Conservation (phyloP, 2,888 invertebrate genomes). For the Pyralis farinalis region DNA sequence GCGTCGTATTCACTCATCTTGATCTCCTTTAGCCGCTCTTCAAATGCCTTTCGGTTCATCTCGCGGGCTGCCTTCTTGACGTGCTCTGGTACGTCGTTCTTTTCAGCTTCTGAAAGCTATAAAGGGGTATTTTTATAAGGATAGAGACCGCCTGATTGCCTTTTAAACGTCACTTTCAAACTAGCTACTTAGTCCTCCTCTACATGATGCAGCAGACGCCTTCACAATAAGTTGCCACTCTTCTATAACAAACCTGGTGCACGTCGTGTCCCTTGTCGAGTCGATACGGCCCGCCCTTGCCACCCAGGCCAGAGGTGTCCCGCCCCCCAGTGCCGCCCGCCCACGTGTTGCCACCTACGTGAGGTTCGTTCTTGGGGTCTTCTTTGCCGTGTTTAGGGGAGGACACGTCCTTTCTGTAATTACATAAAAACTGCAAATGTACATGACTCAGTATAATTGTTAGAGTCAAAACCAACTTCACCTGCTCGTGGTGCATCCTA, state of each 20-base stretch:
- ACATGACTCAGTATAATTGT: no score
- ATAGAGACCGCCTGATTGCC: no score
- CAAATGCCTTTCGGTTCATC: conserved; percentile 95
- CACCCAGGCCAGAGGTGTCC: conserved; percentile 97
- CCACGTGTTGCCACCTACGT: conserved; percentile 98
- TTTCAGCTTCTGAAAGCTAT: conserved; percentile 92
- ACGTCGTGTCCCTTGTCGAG: conserved; percentile 96
- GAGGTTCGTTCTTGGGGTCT: conserved; percentile 93
- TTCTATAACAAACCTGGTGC: conserved; percentile 86
- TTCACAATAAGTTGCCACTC: no score
- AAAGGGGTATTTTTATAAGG: no score
- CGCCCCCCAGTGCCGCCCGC: conserved; percentile 96
- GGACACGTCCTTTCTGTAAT: conserved; percentile 79
- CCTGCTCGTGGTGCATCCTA: no score
- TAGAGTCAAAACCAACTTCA: no score
- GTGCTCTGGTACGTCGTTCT: conserved; percentile 93
- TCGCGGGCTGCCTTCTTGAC: conserved; percentile 94
- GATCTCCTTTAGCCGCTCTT: conserved; percentile 93
- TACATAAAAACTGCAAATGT: no score
- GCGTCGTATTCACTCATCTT: conserved; percentile 97
- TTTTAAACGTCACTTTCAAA: no score
- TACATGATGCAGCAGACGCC: no score
- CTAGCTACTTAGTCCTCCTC: no score
- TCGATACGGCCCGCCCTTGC: conserved; percentile 97
- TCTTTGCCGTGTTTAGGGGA: conserved; percentile 96